Conservation (phyloP, 2,113 vertebrate genomes). For the Solenodon paradoxus region DNA sequence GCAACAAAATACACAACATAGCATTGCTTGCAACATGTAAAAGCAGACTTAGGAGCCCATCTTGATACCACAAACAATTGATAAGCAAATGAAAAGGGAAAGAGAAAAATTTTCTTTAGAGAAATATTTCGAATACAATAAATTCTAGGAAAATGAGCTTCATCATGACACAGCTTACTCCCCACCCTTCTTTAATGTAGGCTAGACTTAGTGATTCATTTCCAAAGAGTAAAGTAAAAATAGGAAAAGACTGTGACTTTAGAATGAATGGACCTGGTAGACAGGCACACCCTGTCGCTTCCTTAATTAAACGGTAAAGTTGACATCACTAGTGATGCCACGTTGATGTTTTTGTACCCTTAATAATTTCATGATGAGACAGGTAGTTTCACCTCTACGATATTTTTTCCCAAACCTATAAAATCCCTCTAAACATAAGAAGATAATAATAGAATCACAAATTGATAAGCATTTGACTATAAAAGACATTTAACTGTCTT, state of each 20-base stretch:
- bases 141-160: neutral
- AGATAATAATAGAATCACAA: neutral
- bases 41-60: neutral
- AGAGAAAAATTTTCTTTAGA: neutral
- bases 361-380: neutral
- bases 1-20: neutral
- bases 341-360: neutral
- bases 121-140: neutral
- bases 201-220: no score
- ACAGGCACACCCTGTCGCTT: neutral
- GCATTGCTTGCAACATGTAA: neutral
- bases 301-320: neutral
- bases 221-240: neutral
- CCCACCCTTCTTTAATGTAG: no score
- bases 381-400: neutral
- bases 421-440: neutral
- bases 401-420: neutral
- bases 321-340: neutral
- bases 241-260: neutral
- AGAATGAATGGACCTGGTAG: neutral
- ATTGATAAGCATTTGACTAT: neutral
- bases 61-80: neutral
- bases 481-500: neutral
- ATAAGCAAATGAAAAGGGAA: neutral
- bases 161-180: neutral